A percentile compares a stretch with the other conserved stretches of the same genome.
phyloP scores from a whole-genome alignment of 92 coral and sea anemone species.

The Muricea muricata region DNA sequence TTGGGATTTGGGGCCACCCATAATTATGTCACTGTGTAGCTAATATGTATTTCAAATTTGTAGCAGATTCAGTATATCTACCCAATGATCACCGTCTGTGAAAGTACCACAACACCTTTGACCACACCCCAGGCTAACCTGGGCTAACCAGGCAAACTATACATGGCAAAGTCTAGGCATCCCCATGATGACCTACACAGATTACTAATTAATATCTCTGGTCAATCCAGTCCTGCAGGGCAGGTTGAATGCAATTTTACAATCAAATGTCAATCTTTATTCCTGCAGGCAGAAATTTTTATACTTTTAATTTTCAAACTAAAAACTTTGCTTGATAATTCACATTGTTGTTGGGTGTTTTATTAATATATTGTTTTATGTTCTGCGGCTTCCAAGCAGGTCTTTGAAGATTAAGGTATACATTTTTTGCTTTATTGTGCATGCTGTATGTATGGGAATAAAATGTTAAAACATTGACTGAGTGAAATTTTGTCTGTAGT shows the following conservation, averaged over 20 bases:
- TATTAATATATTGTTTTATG: too few species aligned
- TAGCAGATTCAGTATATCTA: background rate
- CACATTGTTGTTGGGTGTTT: too few species aligned
- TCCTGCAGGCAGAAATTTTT: background rate
- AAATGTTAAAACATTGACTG: too few species aligned
- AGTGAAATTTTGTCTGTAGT: background rate
- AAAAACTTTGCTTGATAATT: too few species aligned
- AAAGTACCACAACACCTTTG: background rate
- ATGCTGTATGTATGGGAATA: background rate
- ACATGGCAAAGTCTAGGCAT: background rate
- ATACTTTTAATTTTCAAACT: too few species aligned
- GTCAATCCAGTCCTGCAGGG: background rate
- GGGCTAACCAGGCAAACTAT: background rate
- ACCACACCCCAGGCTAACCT: background rate
- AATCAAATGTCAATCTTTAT: background rate
- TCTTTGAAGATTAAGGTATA: too few species aligned
- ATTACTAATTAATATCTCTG: background rate
- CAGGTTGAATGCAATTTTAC: background rate
- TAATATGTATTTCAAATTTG: too few species aligned
- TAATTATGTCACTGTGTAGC: too few species aligned
- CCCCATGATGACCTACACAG: background rate
- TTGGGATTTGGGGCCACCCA: too few species aligned
- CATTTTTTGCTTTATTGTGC: too few species aligned
- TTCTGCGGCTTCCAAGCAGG: too few species aligned
- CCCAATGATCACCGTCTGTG: background rate